Conservation (phyloP, 2,888 invertebrate species). For the Chymomyza caudatula region DNA sequence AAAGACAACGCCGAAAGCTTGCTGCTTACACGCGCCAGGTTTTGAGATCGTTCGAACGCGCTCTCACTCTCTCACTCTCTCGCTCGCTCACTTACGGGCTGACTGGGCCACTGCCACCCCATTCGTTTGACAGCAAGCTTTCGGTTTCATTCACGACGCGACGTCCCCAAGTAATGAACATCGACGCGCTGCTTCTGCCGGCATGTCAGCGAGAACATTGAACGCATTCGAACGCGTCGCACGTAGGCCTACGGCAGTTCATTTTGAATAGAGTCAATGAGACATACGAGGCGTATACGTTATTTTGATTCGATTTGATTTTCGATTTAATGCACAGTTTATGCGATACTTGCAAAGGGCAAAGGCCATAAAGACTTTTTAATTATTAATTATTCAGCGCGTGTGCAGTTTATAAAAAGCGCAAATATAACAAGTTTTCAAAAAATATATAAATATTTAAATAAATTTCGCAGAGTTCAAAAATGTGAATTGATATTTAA, state of each 20-base stretch:
- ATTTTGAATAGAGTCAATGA: slow-evolving; percentile 6
- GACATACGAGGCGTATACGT: slow-evolving; percentile 2
- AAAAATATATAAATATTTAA: slow-evolving; percentile 43
- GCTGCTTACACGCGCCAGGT: slow-evolving; percentile 57
- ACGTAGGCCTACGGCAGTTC: slow-evolving; percentile 53
- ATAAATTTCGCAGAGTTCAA: slow-evolving; percentile 14
- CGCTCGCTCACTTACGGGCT: background rate
- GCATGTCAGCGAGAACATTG: slow-evolving; percentile 61
- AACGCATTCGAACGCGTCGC: slow-evolving; percentile 64
- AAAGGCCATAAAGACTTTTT: slow-evolving; percentile 11
- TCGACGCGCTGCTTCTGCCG: slow-evolving; percentile 49
- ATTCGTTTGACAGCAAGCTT: slow-evolving; percentile 33
- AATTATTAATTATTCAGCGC: slow-evolving; percentile 35
- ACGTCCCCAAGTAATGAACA: slow-evolving; percentile 39
- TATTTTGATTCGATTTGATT: slow-evolving; percentile 16
- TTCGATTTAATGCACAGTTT: slow-evolving; percentile 4
- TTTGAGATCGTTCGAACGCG: slow-evolving; percentile 39
- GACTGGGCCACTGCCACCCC: slow-evolving; percentile 38
- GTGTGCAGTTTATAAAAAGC: slow-evolving; percentile 8
- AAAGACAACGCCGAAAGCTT: slow-evolving; percentile 20
- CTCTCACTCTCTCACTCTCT: slow-evolving; percentile 17
- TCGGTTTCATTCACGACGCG: slow-evolving; percentile 54
- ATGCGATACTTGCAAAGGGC: background rate
- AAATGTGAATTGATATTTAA: slow-evolving; percentile 65
- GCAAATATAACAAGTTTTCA: slow-evolving; percentile 8